Evolutionary conservation across 2,797 vertebrate species (phyloP).

Genomic region (Enoplosus armatus): DNA sequence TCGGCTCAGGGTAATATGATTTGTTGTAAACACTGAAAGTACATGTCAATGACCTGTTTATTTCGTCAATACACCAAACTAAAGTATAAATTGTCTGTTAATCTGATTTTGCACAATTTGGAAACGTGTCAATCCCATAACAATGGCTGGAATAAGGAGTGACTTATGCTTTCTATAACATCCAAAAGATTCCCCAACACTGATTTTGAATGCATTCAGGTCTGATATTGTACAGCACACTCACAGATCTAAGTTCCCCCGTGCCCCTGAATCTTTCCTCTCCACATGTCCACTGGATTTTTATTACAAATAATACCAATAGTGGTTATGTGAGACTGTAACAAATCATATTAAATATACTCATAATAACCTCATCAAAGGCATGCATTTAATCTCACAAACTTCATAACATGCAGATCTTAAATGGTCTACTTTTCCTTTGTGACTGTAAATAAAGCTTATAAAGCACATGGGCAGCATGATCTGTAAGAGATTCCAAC

Average conservation of each 20-base stretch:
- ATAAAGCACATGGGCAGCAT: constrained; percentile 8
- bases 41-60: background rate
- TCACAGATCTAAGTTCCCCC: background rate
- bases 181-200: background rate
- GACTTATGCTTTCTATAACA: background rate
- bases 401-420: constrained; percentile 48
- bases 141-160: background rate
- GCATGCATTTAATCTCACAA: constrained; percentile 44
- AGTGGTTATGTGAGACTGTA: constrained; percentile 26
- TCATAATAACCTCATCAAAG: constrained; percentile 18
- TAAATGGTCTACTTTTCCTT: constrained; percentile 25
- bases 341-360: constrained; percentile 37
- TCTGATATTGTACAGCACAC: background rate
- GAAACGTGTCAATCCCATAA: background rate
- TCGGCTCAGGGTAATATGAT: background rate
- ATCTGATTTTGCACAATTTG: background rate
- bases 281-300: constrained; percentile 4
- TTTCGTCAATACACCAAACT: background rate
- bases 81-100: background rate
- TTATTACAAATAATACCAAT: constrained; percentile 58
- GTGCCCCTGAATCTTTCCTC: background rate
- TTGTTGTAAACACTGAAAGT: background rate
- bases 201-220: background rate
- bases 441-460: constrained; percentile 7
- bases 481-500: constrained; percentile 14